A percentile compares a stretch with the other conserved stretches of the same genome.
phyloP scores from a whole-genome alignment of 2,797 vertebrate species.

The Coranthus polyacanthus region DNA sequence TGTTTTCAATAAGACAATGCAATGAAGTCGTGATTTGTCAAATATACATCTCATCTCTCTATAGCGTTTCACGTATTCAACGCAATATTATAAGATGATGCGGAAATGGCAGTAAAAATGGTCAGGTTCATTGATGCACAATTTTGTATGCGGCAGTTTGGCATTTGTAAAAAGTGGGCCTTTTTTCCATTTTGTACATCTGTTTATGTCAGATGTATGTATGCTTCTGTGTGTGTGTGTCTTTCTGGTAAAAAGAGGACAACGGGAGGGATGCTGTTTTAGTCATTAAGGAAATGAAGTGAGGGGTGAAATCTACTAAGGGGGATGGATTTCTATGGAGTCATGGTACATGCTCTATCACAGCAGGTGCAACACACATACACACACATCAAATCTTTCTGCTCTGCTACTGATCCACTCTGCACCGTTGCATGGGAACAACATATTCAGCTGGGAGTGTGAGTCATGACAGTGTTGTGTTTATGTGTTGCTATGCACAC shows the following conservation, averaged over 20 bases:
- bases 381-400: constrained; percentile 62
- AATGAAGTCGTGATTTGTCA: no score
- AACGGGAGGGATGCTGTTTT: constrained; percentile 63
- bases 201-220: constrained; percentile 20
- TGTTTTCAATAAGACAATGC: no score
- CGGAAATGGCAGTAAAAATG: no score
- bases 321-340: constrained; percentile 74
- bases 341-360: constrained; percentile 80
- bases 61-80: no score
- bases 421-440: constrained; percentile 45
- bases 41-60: no score
- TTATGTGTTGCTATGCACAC: not conserved
- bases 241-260: constrained; percentile 20
- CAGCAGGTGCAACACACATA: constrained; percentile 42
- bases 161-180: no score
- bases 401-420: constrained; percentile 65
- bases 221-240: constrained; percentile 12
- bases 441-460: constrained; percentile 23
- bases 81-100: no score
- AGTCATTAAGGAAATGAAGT: constrained; percentile 81
- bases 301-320: constrained; percentile 79
- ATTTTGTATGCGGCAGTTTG: no score
- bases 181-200: no score
- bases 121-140: no score
- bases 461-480: constrained; percentile 24